Conservation (phyloP, 2,113 vertebrate species). For the Psittacula cyanocephala region DNA sequence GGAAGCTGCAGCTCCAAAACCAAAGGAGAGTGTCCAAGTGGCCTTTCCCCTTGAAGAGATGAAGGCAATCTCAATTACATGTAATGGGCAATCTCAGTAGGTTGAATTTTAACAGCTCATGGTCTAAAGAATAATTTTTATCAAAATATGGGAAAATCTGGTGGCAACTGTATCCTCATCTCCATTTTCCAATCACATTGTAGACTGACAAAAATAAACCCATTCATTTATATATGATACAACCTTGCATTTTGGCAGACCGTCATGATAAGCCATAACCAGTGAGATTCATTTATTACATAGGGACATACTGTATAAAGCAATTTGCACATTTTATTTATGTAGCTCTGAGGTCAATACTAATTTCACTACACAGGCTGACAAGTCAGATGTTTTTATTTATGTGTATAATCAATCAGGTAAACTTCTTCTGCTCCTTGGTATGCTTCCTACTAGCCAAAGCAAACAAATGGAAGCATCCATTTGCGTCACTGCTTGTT, state of each 20-base stretch:
- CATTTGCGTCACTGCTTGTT: not conserved
- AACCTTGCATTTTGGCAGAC: not conserved
- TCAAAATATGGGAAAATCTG: not conserved
- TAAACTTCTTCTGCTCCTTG: not conserved
- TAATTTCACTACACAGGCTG: not conserved
- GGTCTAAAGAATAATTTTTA: not conserved
- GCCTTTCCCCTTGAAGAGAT: not conserved
- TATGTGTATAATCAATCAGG: not conserved
- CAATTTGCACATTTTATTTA: not conserved
- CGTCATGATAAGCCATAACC: not conserved
- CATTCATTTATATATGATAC: not conserved
- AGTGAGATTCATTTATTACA: not conserved
- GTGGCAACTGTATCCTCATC: not conserved
- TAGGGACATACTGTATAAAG: not conserved
- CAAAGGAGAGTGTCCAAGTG: not conserved
- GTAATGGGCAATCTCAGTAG: not conserved
- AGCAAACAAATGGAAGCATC: not conserved
- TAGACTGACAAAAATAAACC: not conserved
- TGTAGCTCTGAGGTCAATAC: not conserved
- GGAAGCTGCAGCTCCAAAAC: not conserved
- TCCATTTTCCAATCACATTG: not conserved
- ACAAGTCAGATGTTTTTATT: not conserved
- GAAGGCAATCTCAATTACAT: not conserved
- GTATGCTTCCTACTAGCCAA: not conserved
- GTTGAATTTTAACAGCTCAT: not conserved